These are phyloP conservation scores for Quadriops clusia DNA, from an alignment of 2,888 invertebrate species.

Conservation along the genomic window DNA sequence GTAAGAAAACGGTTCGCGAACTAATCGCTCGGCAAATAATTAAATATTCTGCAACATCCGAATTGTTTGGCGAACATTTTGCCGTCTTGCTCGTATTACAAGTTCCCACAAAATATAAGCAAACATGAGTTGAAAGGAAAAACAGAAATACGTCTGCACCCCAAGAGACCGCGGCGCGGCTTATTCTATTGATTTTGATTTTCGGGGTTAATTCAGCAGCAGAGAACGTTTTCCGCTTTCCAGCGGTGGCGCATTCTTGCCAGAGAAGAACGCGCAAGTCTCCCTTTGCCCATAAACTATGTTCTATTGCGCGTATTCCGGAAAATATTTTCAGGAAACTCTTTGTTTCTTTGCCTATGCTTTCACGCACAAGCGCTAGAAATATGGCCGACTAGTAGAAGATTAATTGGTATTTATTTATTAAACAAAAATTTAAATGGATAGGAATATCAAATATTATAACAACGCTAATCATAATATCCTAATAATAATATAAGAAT, in stretches of 20 bases:
- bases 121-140: slow-evolving; percentile 11
- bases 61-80: slow-evolving; percentile 3
- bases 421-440: too few relatives aligned
- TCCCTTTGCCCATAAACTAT: too few relatives aligned
- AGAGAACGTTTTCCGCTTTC: slow-evolving; percentile 17
- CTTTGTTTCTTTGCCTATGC: too few relatives aligned
- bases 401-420: too few relatives aligned
- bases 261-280: slow-evolving; percentile 13
- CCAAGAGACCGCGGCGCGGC: slow-evolving; percentile 24
- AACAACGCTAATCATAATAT: too few relatives aligned
- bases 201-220: slow-evolving; percentile 26
- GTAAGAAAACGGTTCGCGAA: too few relatives aligned
- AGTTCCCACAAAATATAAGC: slow-evolving; percentile 8
- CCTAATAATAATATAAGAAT: too few relatives aligned
- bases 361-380: too few relatives aligned
- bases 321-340: too few relatives aligned
- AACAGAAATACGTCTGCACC: slow-evolving; percentile 23
- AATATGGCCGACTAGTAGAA: too few relatives aligned
- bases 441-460: too few relatives aligned
- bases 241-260: slow-evolving; percentile 21
- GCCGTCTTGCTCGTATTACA: slow-evolving; percentile 2
- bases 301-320: too few relatives aligned
- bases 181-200: slow-evolving; percentile 31
- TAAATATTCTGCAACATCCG: background rate
- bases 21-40: background rate